phyloP scores from a whole-genome alignment of 2,797 vertebrate genomes.

The Sebastes flavidus region DNA sequence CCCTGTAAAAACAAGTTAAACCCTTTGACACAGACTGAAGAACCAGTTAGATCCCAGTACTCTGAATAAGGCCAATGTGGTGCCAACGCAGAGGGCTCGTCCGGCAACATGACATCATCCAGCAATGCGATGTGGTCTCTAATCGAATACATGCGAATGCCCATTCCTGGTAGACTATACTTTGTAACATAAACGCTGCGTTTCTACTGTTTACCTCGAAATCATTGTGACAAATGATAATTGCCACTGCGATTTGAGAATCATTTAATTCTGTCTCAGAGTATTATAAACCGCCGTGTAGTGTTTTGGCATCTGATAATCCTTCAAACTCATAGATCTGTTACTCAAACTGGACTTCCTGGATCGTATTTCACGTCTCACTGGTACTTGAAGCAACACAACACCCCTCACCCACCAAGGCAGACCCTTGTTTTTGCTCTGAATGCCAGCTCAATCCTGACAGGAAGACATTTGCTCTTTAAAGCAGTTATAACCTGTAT shows the following conservation, averaged over 20 bases:
- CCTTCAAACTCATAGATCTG: not conserved
- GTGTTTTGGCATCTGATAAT: not conserved
- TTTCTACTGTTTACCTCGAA: not conserved
- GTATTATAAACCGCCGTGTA: not conserved
- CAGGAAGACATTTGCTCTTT: not conserved
- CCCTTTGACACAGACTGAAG: slow-evolving; percentile 40
- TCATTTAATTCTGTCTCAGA: not conserved
- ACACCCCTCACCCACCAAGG: not conserved
- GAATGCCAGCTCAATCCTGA: not conserved
- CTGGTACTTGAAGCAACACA: slow-evolving; percentile 1
- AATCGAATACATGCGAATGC: not conserved
- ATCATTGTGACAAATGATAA: not conserved
- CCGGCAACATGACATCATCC: not conserved
- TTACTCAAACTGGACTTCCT: not conserved
- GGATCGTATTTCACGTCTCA: not conserved
- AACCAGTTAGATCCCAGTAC: not conserved
- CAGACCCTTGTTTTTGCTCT: not conserved
- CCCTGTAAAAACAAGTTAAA: slow-evolving; percentile 44
- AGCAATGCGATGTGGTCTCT: not conserved
- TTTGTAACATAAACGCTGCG: not conserved
- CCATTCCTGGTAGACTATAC: not conserved
- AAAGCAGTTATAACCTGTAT: not conserved
- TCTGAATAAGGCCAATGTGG: too few species aligned
- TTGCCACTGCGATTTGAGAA: not conserved
- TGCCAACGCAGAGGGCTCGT: not conserved